Conservation (phyloP, 2,888 invertebrate species). For the Eumacrocentrus americanus region DNA sequence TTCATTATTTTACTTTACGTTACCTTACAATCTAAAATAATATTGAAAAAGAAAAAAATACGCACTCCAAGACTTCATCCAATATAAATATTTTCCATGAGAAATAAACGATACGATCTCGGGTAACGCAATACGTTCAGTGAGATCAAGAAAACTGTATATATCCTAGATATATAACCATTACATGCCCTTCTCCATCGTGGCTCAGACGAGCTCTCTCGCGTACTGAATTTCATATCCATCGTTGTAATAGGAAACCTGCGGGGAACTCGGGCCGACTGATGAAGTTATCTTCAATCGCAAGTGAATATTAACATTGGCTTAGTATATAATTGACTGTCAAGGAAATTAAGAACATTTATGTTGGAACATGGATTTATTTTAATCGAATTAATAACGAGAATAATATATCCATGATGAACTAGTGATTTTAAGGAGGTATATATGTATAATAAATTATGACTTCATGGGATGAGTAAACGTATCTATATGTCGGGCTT, state of each 20-base stretch:
- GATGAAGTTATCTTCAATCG: neutral
- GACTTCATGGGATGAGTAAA: neutral
- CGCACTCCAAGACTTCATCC: neutral
- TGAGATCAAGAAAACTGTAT: neutral
- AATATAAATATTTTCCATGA: neutral
- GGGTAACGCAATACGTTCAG: conserved; percentile 1
- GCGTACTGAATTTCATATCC: conserved; percentile 8
- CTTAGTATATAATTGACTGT: neutral
- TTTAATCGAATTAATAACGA: too few relatives aligned
- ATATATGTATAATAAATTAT: neutral
- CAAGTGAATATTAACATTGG: neutral
- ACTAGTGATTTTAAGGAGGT: neutral
- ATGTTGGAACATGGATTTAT: too few relatives aligned
- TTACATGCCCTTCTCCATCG: neutral
- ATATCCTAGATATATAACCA: neutral
- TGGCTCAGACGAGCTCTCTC: neutral
- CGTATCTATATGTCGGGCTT: neutral
- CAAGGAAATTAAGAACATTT: too few relatives aligned
- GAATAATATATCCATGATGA: neutral
- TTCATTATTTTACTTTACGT: neutral
- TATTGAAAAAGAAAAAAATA: neutral
- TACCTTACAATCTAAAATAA: neutral
- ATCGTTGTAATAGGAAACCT: neutral
- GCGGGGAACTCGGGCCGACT: neutral
- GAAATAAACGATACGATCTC: neutral